These are phyloP conservation scores for Calyptomena viridis DNA, from an alignment of 2,113 vertebrate species.

Conservation along the genomic window DNA sequence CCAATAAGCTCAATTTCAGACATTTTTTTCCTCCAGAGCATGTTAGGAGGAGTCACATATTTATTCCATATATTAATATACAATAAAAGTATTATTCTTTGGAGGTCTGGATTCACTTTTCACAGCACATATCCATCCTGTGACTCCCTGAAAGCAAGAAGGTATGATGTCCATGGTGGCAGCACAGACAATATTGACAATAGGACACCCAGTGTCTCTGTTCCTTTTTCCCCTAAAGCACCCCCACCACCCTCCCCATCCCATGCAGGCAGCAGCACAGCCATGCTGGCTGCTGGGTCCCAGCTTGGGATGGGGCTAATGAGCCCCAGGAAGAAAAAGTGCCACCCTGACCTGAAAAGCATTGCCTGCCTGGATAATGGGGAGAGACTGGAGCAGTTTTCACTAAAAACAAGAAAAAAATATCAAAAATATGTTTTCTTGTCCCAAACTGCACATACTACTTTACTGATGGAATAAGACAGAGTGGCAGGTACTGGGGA, in stretches of 20 bases:
- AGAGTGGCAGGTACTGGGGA: constrained; percentile 5
- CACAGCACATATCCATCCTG: background rate
- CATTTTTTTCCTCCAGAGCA: background rate
- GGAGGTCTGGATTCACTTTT: background rate
- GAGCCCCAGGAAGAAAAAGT: background rate
- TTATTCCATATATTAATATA: background rate
- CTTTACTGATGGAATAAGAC: constrained; percentile 46
- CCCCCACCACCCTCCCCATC: no score
- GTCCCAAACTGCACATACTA: background rate
- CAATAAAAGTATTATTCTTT: background rate
- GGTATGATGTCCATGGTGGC: accelerated
- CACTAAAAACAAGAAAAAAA: background rate
- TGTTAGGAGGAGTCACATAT: background rate
- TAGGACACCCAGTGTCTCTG: background rate
- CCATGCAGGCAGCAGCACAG: background rate
- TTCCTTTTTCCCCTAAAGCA: background rate
- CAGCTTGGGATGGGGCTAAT: background rate
- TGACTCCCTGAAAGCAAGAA: background rate
- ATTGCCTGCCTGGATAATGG: background rate
- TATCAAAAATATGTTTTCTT: background rate
- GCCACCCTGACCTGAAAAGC: background rate
- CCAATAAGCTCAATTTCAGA: constrained; percentile 12
- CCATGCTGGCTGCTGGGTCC: background rate
- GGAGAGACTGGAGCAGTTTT: background rate
- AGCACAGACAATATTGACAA: background rate